Base-by-base conservation (phyloP, 2,797 vertebrate genomes). In the Tangara arthus region DNA sequence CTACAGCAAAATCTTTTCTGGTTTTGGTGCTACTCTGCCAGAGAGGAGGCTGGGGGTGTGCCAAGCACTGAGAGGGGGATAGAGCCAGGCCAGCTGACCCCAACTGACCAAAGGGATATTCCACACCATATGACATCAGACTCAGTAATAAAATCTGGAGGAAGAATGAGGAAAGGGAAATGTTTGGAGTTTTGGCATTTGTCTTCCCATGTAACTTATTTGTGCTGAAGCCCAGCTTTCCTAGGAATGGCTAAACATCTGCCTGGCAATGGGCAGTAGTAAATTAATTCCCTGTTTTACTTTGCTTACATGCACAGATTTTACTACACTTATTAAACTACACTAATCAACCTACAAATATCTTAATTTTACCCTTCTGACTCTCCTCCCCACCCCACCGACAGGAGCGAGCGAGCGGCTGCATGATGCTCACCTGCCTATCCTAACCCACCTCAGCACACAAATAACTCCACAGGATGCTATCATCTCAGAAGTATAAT, bases 331-430 rank as follows among this genome's bases (percentile, higher is more conserved):
- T 47, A 53, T 21, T 49, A 70, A 90, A 63, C 52, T 63, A 2
- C 12, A 39, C 8, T 34, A 59, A 77, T 28, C 22, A 66, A 28
- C 3, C 6, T 9, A 46, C 12, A 21, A 1, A 6, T 83, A 53
- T 82, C 57, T 19, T 34, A 49, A 32, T 47, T 65, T 60, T 35
- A 12, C 15, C 39, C 22, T 46, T 41, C 46, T 41, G 34, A 19
- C 22, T n/a, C 35, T 77, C 35, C 47, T 63, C 22, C 20, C 44
- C 23, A 37, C 28, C 41, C 30, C 47, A 10, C 15, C 3, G 27
- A 30, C 4, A 1, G 50, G 47, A 65, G 14, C 1, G 5, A 56
- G n/a, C 0, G 1, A 64, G 41, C 0, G 0, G 57, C 49, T n/a
- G 12, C 0, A 0, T 2, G 35, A 11, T 37, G 56, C 27, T 80